phyloP scores from a whole-genome alignment of 2,113 vertebrate genomes.

The Sardina pilchardus region DNA sequence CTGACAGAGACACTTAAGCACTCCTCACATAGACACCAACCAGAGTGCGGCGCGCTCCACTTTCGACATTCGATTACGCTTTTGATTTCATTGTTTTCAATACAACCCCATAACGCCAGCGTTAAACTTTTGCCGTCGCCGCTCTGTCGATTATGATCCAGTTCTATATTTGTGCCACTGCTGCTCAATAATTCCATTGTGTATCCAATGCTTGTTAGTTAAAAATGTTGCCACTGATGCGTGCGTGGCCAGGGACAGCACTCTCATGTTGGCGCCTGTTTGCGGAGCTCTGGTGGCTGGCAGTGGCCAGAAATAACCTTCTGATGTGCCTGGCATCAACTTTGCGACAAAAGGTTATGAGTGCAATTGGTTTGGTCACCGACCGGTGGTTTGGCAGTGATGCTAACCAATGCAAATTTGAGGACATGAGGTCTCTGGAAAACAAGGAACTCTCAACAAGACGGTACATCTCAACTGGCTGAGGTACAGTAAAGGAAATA shows the following conservation, averaged over 20 bases:
- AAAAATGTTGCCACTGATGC: too few species aligned
- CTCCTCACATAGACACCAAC: too few species aligned
- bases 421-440: background rate
- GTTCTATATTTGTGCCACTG: too few species aligned
- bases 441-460: background rate
- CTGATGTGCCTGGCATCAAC: background rate
- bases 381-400: background rate
- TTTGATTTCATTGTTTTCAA: too few species aligned
- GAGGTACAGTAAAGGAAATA: background rate
- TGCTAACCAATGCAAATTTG: background rate
- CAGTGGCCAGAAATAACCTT: background rate
- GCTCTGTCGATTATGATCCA: background rate
- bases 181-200: too few species aligned
- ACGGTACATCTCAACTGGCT: background rate
- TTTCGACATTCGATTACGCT: too few species aligned
- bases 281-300: background rate
- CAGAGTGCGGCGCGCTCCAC: too few species aligned
- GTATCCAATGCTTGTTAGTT: too few species aligned
- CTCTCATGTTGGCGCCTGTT: too few species aligned
- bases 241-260: too few species aligned
- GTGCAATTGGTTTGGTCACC: background rate
- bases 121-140: too few species aligned
- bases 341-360: background rate
- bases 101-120: too few species aligned
- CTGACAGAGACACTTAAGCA: background rate